Evolutionary conservation across 2,888 invertebrate species (phyloP).

Genomic region (Nomada ruficornis): DNA sequence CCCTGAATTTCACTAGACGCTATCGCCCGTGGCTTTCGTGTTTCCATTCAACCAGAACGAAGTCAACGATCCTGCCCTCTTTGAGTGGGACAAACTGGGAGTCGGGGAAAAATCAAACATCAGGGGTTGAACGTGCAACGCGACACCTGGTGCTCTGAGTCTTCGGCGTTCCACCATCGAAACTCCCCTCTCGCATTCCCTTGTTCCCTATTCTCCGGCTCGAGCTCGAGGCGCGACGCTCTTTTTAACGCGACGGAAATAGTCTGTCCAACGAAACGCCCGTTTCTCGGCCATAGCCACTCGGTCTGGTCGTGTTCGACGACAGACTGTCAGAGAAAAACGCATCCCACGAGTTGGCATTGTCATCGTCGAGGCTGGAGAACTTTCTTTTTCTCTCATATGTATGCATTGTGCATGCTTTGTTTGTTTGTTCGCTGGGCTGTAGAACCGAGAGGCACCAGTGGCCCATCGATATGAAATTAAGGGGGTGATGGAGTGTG

Average conservation of each 20-base stretch:
- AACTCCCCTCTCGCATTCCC: conserved; percentile 52
- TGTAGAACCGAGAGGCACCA: too few species aligned
- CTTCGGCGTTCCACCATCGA: conserved; percentile 66
- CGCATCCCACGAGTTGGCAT: not conserved
- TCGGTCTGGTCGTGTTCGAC: conserved; percentile 36
- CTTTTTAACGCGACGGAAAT: conserved; percentile 68
- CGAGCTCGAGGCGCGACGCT: conserved; percentile 28
- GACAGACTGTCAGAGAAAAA: conserved; percentile 29
- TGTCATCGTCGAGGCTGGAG: conserved; percentile 30
- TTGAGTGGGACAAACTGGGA: conserved; percentile 15
- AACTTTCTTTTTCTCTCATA: not conserved
- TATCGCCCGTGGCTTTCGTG: not conserved
- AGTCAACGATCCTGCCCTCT: conserved; percentile 28
- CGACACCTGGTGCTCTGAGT: conserved; percentile 75
- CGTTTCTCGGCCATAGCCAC: conserved; percentile 23
- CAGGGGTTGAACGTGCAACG: conserved; percentile 30
- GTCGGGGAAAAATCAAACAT: conserved; percentile 63
- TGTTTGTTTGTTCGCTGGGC: conserved; percentile 2
- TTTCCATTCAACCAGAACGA: conserved; percentile 8
- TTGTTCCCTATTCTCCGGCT: conserved; percentile 29
- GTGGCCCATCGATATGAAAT: too few species aligned
- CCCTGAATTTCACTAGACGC: not conserved
- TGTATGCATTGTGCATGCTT: too few species aligned
- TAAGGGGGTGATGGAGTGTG: too few species aligned
- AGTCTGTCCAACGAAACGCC: conserved; percentile 54